Evolutionary conservation across 2,797 vertebrate species (phyloP), one percentile per base, ranked within the genome.

Genomic region (Clarias platycephalus): DNA sequence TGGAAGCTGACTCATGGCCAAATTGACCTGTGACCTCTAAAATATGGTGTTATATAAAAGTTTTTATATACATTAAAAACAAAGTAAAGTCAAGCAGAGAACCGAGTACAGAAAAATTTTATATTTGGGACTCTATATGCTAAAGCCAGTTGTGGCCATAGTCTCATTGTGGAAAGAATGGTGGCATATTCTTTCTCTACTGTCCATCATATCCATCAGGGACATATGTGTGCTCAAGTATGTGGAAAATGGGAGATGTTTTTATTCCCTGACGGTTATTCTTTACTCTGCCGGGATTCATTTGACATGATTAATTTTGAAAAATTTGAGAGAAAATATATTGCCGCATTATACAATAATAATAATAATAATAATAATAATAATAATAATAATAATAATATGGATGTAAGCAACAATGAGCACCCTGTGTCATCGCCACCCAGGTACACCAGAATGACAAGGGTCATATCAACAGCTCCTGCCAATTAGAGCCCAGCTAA

Each of bases 1-100:
- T 58, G 22, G 16, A 63, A 60, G 66, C 80, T 72, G 67, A 82
- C 66, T 62, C 81, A 82, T 44, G 40, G 68, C 5, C 34, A 44
- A 62, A 12, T 24, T 82, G 31, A 70, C 58, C 80, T 40, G 15
- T 71, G 34, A 44, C 55, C 34, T 28, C 2, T 53, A 2, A 6
- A n/a, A 31, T 53, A 74, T 66, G 28, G 10, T 9, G 1, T 63
- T 80, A 44, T 20, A 66, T 28, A 18, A 76, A 24, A 34, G 18
- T 58, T 76, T 34, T 76, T 37, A 37, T 37, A 37, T 37, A 55
- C 4, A 76, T 20, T 58, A 18, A 31, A 22, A 57, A 37, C 15
- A 58, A 31, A 31, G 72, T 9, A 55, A 28, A 57, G 72, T 55
- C 1, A 55, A 76, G 53, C 31, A 57, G n/a, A 55, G 1, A 15